Base-by-base conservation (phyloP, 2,113 vertebrate species). In the Gallinago paraguaiae region DNA sequence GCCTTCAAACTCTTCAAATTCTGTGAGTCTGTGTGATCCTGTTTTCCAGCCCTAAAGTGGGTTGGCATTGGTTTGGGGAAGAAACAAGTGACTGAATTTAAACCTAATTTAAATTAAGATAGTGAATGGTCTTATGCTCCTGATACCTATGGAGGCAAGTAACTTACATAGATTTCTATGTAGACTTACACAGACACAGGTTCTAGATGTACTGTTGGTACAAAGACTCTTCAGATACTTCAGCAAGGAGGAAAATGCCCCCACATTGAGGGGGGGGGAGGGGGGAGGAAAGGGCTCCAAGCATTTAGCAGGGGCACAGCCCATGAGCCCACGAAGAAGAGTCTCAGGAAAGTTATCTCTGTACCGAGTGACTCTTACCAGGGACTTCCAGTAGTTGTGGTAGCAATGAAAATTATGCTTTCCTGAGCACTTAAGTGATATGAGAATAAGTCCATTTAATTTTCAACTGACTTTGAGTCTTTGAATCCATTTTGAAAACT, bases 1-100 rank as follows among this genome's bases (percentile, higher is more conserved):
- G 15, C 41, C 17, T 56, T 86, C 31, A 63, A 72, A 46, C 28
- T 53, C 37, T 39, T 39, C 74, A 45, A 4, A 8, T 65, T 80
- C 22, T 43, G 28, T 54, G 35, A 56, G 27, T 31, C 30, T 50
- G 14, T 19, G 31, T 24, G n/a, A 46, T 56, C 77, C 3, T 75
- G 46, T 61, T 81, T 77, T 64, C 45, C 18, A 51, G 25, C 45
- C 60, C 16, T 56, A 7, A 35, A 69, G 35, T 46, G 59, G 22
- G 9, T 74, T 78, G 50, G 16, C 13, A 6, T 63, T 81, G 90
- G 43, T 37, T 69, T 72, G 17, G 86, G 67, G 30, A 31, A 71
- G 57, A 90, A 95, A 63, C 69, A 85, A 88, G 46, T 20, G 9
- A 57, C 12, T 60, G 33, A 85, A 88, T 75, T 88, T 75, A 17